These are phyloP conservation scores for Todiramphus saurophagus DNA, from an alignment of 2,113 vertebrate species.

Conservation along the genomic window DNA sequence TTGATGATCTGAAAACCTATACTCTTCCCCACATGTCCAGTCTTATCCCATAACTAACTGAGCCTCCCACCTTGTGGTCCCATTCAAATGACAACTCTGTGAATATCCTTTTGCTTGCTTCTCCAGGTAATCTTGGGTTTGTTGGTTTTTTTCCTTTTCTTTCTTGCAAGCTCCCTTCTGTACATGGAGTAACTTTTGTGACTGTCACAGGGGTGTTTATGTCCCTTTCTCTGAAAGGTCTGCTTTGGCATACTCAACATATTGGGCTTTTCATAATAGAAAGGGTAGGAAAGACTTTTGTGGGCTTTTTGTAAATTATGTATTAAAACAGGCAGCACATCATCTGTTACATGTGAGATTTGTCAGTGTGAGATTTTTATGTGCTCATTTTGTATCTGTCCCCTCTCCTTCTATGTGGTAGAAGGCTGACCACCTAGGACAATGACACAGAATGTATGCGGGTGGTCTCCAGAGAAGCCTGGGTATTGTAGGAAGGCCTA, in stretches of 20 bases:
- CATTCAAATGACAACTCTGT: neutral
- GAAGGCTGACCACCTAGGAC: neutral
- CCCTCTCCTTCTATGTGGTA: neutral
- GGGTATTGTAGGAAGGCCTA: neutral
- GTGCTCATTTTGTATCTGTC: neutral
- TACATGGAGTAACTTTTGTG: neutral
- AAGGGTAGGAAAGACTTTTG: neutral
- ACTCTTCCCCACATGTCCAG: neutral
- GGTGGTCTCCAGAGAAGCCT: neutral
- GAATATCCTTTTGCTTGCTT: neutral
- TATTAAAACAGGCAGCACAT: neutral
- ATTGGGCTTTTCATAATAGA: neutral
- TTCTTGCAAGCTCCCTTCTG: neutral
- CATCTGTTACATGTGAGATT: neutral
- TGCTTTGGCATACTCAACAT: neutral
- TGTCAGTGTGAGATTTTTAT: neutral
- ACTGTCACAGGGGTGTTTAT: neutral
- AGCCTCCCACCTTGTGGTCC: neutral
- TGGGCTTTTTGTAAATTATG: neutral
- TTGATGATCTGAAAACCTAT: neutral
- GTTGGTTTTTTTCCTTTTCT: neutral
- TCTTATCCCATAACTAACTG: neutral
- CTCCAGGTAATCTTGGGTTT: neutral
- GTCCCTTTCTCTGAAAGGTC: neutral
- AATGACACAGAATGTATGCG: neutral